phyloP scores from a whole-genome alignment of 2,113 vertebrate species.

The Grus americana region DNA sequence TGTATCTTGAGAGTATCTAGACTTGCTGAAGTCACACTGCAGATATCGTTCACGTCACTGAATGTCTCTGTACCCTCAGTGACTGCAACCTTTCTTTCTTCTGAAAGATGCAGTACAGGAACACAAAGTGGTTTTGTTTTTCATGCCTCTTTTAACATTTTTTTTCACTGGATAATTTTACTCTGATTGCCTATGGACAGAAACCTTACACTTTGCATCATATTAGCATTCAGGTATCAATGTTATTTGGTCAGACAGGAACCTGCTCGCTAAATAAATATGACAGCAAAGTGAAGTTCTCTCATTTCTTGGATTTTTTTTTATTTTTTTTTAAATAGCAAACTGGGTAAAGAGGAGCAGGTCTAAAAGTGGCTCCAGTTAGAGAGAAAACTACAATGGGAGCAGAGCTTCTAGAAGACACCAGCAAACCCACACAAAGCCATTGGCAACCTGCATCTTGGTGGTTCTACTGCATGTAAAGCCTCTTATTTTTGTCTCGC shows the following conservation, averaged over 20 bases:
- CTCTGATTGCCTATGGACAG: neutral
- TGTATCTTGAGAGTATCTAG: conserved; percentile 46
- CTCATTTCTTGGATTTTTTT: neutral
- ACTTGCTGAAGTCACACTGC: conserved; percentile 65
- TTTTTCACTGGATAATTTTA: neutral
- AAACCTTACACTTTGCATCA: neutral
- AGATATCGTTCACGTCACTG: neutral
- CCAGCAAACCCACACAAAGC: neutral
- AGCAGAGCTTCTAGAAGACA: neutral
- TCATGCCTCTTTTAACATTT: neutral
- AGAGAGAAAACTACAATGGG: neutral
- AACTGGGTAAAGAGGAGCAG: neutral
- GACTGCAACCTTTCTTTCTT: neutral
- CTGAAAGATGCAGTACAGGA: neutral
- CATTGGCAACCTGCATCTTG: neutral
- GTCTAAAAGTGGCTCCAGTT: neutral
- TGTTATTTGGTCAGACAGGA: neutral
- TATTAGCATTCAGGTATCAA: neutral
- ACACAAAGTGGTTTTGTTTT: neutral
- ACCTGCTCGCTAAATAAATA: neutral
- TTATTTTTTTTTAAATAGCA: neutral
- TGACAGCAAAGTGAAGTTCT: neutral
- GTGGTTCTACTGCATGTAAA: neutral
- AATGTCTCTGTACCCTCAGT: neutral
- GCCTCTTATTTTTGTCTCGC: neutral